phyloP scores from a whole-genome alignment of 2,113 vertebrate species.

The Gracilinanus agilis region DNA sequence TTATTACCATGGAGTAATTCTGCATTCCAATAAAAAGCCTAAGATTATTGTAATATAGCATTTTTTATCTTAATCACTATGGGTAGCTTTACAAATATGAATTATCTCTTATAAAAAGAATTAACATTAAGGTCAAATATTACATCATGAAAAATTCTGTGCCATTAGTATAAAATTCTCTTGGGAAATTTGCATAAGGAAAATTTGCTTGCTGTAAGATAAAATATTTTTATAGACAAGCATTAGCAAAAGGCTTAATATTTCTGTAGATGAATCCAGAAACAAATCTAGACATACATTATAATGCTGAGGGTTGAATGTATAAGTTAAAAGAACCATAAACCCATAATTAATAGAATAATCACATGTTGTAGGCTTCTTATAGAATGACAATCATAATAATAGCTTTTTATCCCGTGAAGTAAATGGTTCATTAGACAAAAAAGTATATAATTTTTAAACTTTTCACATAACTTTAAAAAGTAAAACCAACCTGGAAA shows the following conservation, averaged over 20 bases:
- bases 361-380: slow-evolving; percentile 11
- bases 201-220: slow-evolving; percentile 50
- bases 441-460: slow-evolving; percentile 77
- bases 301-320: slow-evolving; percentile 5
- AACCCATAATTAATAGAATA: slow-evolving; percentile 75
- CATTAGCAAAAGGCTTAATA: slow-evolving; percentile 53
- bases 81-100: slow-evolving; percentile 64
- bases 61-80: slow-evolving; percentile 61
- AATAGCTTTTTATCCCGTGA: slow-evolving; percentile 65
- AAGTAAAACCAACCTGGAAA: slow-evolving; percentile 71
- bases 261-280: slow-evolving; percentile 66
- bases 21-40: slow-evolving; percentile 48
- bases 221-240: slow-evolving; percentile 51
- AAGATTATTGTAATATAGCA: slow-evolving; percentile 48
- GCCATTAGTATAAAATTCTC: slow-evolving; percentile 65
- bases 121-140: slow-evolving; percentile 64
- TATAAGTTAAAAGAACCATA: slow-evolving; percentile 56
- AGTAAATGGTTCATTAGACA: slow-evolving; percentile 81
- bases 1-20: neutral
- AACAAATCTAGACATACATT: slow-evolving; percentile 35
- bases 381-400: slow-evolving; percentile 49
- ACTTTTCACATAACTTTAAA: slow-evolving; percentile 89
- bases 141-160: slow-evolving; percentile 64
- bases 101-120: slow-evolving; percentile 65
- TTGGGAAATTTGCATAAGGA: slow-evolving; percentile 58